A percentile compares a stretch with the other conserved stretches of the same genome.
Conservation (phyloP, 2,113 vertebrate genomes). For the Cynoglossus semilaevis region DNA sequence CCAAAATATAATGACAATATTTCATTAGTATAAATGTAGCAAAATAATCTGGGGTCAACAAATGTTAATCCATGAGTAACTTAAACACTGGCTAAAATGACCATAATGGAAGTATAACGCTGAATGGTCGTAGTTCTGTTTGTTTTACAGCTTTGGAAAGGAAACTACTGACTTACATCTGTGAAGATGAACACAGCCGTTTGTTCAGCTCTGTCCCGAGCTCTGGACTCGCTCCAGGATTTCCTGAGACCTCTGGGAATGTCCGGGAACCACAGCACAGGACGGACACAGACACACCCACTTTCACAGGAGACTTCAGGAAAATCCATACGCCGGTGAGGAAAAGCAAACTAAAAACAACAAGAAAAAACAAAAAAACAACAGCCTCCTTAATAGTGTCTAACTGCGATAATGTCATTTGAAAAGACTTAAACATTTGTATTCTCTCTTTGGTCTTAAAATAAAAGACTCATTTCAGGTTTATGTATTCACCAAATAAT, state of each 20-base stretch:
- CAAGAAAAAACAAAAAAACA: not conserved
- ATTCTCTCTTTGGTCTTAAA: too few relatives aligned
- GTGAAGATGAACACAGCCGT: constrained; percentile 65
- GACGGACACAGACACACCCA: constrained; percentile 41
- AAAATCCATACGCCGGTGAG: constrained; percentile 52
- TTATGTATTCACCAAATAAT: too few relatives aligned
- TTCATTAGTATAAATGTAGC: too few relatives aligned
- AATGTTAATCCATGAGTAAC: too few relatives aligned
- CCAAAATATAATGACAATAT: too few relatives aligned
- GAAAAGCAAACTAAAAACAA: not conserved
- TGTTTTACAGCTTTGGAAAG: constrained; percentile 74
- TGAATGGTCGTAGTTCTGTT: not conserved
- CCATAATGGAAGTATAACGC: too few relatives aligned
- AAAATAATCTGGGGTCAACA: too few relatives aligned
- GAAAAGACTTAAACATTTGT: too few relatives aligned
- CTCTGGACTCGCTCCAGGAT: constrained; percentile 48
- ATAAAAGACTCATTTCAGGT: too few relatives aligned
- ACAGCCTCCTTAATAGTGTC: not conserved
- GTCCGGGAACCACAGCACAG: constrained; percentile 27
- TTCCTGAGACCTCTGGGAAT: constrained; percentile 11
- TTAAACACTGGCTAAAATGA: too few relatives aligned
- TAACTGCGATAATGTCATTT: not conserved
- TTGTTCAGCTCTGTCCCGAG: constrained; percentile 56
- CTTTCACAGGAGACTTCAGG: constrained; percentile 48
- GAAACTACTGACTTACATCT: constrained; percentile 79